Conservation (phyloP, 1,140 invertebrate species). For the Heterodera carotae region DNA sequence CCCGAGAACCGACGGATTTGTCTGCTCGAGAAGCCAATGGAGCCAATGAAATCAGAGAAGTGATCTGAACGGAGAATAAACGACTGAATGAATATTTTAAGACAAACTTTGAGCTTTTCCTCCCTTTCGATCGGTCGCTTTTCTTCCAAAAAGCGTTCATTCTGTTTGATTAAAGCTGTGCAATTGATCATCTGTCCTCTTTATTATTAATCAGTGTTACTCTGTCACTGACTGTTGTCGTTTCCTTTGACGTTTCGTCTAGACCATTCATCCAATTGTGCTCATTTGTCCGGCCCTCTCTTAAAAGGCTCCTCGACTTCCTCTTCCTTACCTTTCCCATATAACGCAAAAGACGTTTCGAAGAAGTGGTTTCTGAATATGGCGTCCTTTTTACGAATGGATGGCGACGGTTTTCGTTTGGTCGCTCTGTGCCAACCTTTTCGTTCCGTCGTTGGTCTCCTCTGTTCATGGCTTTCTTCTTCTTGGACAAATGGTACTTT, state of each 20-base stretch:
- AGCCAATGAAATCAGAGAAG: neutral
- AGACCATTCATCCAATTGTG: neutral
- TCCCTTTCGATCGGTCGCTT: neutral
- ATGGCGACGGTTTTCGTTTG: too few species aligned
- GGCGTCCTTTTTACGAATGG: too few species aligned
- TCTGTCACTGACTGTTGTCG: neutral
- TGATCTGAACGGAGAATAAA: neutral
- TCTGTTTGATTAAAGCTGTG: neutral
- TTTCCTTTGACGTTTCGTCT: neutral
- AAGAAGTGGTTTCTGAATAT: neutral
- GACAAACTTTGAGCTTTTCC: neutral
- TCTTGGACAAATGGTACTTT: neutral
- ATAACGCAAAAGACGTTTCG: conserved; percentile 5
- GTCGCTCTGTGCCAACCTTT: neutral
- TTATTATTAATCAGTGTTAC: neutral
- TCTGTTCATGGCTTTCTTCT: too few species aligned
- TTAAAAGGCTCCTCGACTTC: conserved; percentile 2
- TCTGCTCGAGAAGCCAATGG: neutral
- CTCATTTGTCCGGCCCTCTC: neutral
- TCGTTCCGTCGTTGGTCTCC: neutral
- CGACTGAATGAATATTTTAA: neutral
- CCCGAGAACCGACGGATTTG: neutral
- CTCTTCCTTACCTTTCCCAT: conserved; percentile 13
- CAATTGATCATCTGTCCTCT: neutral
- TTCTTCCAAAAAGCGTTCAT: neutral